A percentile compares a stretch with the other conserved stretches of the same genome.
phyloP scores from a whole-genome alignment of 2,113 vertebrate genomes.

The Rhinopomastus cyanomelas region DNA sequence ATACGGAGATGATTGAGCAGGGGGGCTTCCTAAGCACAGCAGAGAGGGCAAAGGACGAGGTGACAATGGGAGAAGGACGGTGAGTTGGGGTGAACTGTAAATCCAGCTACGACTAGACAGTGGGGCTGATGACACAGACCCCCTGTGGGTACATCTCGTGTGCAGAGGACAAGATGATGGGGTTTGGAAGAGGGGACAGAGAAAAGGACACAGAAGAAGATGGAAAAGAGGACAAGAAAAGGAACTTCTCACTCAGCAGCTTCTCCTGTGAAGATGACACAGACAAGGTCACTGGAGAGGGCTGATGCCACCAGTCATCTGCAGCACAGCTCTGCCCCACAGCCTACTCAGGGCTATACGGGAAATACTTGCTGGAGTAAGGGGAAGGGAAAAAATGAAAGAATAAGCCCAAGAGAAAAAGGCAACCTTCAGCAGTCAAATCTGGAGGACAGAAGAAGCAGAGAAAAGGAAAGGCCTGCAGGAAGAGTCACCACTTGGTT shows the following conservation, averaged over 20 bases:
- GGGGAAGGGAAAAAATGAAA: no score
- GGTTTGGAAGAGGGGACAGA: slow-evolving; percentile 49
- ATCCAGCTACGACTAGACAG: not conserved
- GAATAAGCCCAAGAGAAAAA: not conserved
- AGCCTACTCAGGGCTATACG: not conserved
- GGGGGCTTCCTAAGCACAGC: not conserved
- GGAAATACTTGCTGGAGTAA: not conserved
- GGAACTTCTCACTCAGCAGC: slow-evolving; percentile 57
- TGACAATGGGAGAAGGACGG: not conserved
- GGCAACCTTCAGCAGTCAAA: not conserved
- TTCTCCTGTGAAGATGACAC: slow-evolving; percentile 1
- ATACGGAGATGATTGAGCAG: not conserved
- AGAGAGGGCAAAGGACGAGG: not conserved
- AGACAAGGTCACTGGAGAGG: not conserved
- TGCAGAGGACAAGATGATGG: not conserved
- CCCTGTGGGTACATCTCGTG: not conserved
- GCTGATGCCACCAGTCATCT: no score
- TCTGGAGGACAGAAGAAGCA: not conserved
- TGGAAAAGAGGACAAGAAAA: slow-evolving; percentile 23
- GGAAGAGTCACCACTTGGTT: not conserved
- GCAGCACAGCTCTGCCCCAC: not conserved
- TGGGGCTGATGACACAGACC: not conserved
- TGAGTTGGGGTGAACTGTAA: not conserved
- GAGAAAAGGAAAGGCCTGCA: not conserved
- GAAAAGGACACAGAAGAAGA: slow-evolving; percentile 7